phyloP scores from a whole-genome alignment of 2,113 vertebrate species.

The Mungos mungo region DNA sequence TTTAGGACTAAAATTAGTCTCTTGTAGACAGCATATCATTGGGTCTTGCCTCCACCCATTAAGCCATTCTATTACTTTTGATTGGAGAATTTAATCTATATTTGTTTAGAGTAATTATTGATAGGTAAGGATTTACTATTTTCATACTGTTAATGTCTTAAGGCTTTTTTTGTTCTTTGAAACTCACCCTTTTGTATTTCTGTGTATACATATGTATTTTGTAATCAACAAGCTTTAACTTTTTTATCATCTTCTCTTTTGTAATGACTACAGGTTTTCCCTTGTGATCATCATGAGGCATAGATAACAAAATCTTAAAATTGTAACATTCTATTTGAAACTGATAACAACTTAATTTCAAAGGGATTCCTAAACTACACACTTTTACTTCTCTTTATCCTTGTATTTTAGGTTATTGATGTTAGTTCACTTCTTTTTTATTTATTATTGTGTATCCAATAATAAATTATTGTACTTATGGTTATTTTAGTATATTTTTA shows the following conservation, averaged over 20 bases:
- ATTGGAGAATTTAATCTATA: not conserved
- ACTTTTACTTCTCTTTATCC: not conserved
- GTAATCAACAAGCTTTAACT: not conserved
- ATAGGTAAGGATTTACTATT: not conserved
- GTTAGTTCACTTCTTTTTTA: not conserved
- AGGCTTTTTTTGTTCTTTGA: not conserved
- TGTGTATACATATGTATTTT: not conserved
- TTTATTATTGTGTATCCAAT: not conserved
- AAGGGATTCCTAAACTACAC: not conserved
- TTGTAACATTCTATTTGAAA: not conserved
- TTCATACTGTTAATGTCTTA: not conserved
- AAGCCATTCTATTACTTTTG: not conserved
- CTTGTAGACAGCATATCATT: not conserved
- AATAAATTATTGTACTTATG: not conserved
- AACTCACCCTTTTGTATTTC: not conserved
- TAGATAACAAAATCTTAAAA: not conserved
- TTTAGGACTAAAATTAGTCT: not conserved
- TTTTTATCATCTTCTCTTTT: not conserved
- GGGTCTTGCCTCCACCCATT: not conserved
- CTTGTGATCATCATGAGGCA: not conserved
- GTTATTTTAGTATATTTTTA: not conserved
- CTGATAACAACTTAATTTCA: not conserved
- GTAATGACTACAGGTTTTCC: not conserved
- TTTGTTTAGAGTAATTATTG: not conserved
- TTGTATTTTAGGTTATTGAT: not conserved